A percentile compares a stretch with the other conserved stretches of the same genome.
Conservation (phyloP, 2,888 invertebrate species). For the Gastracanthus pulcherrimus region DNA sequence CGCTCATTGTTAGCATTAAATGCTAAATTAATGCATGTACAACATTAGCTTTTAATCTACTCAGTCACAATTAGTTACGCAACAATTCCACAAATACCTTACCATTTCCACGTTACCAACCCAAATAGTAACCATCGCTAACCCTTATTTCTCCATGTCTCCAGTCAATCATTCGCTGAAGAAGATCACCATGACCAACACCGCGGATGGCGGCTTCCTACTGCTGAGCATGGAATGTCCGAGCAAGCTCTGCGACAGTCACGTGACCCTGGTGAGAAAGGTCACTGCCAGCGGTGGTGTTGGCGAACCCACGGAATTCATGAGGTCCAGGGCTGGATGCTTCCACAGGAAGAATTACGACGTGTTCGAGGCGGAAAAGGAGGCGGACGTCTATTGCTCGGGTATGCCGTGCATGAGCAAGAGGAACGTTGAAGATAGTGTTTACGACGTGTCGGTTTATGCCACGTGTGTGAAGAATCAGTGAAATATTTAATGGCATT, state of each 20-base stretch:
- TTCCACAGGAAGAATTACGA: neutral
- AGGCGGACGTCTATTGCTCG: neutral
- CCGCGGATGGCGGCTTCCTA: neutral
- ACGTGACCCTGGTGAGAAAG: neutral
- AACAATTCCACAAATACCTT: no score
- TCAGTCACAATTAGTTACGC: no score
- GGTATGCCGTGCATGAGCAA: conserved; percentile 1
- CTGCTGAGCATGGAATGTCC: neutral
- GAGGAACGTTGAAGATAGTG: neutral
- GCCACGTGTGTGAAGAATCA: neutral
- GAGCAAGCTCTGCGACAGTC: neutral
- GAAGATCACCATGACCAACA: neutral
- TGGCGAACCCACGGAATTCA: neutral
- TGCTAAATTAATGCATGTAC: no score
- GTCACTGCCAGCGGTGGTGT: neutral
- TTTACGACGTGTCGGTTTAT: neutral
- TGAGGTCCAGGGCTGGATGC: neutral
- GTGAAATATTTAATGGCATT: no score
- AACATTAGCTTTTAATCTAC: no score
- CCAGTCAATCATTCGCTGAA: no score
- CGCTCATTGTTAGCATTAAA: no score
- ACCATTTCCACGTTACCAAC: no score
- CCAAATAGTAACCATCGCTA: no score
- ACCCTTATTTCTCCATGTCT: no score
- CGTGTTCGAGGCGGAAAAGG: neutral